phyloP scores from a whole-genome alignment of 2,113 vertebrate genomes.

The Micromys minutus region DNA sequence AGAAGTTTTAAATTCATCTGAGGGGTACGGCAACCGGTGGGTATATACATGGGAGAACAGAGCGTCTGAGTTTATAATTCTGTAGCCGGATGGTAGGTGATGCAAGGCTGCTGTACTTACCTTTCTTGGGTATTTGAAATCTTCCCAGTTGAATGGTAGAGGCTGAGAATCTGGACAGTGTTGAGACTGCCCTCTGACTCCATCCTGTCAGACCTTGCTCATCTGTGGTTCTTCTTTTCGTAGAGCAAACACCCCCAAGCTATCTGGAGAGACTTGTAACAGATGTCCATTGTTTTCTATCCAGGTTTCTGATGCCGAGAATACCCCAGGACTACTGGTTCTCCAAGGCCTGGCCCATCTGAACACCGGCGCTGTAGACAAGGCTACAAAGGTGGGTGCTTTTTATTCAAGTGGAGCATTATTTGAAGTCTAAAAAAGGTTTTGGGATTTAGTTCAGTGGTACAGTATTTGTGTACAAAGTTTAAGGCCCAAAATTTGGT shows the following conservation, averaged over 20 bases:
- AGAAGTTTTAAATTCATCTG: constrained; percentile 6
- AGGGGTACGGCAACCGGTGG: neutral
- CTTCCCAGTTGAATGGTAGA: neutral
- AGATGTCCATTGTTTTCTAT: constrained; percentile 71
- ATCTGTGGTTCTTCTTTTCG: neutral
- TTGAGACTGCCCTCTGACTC: neutral
- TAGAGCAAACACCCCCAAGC: neutral
- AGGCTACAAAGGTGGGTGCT: constrained; percentile 90
- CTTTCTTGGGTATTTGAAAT: constrained; percentile 40
- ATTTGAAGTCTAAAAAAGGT: constrained; percentile 24
- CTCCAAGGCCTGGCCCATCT: constrained; percentile 90
- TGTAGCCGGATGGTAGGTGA: neutral
- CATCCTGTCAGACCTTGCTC: neutral
- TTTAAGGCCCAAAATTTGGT: neutral
- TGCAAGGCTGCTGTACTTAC: constrained; percentile 21
- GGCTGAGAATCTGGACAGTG: constrained; percentile 27
- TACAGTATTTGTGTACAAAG: neutral
- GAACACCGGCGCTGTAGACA: constrained; percentile 88
- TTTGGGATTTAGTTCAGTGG: neutral
- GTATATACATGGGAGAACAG: neutral
- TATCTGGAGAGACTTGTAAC: constrained; percentile 48
- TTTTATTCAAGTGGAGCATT: neutral
- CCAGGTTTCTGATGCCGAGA: constrained; percentile 89
- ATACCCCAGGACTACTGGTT: constrained; percentile 86
- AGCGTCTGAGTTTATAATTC: constrained; percentile 8